Evolutionary conservation across 2,888 invertebrate genomes (phyloP).

Genomic region (Cataglyphis rosenhaueri): DNA sequence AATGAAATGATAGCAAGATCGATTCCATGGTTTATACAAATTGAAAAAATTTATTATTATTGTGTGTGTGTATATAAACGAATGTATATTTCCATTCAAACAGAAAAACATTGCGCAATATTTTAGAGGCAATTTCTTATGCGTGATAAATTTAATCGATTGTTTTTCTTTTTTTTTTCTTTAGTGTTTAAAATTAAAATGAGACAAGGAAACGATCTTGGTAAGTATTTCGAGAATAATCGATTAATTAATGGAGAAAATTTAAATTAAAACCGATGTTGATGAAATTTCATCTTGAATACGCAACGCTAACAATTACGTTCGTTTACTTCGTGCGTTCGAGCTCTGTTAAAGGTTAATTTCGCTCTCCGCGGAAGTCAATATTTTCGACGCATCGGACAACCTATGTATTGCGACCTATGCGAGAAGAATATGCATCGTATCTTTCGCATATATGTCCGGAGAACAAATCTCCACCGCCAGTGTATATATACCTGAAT

Average conservation of each 20-base stretch:
- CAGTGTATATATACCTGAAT: slow-evolving; percentile 56
- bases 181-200: not conserved
- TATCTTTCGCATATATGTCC: slow-evolving; percentile 38
- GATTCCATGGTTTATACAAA: not conserved
- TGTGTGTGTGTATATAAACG: not conserved
- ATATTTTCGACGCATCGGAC: slow-evolving; percentile 49
- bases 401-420: slow-evolving; percentile 27
- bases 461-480: slow-evolving; percentile 53
- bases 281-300: slow-evolving; percentile 17
- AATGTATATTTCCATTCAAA: not conserved
- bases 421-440: slow-evolving; percentile 50
- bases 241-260: not conserved
- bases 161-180: not conserved
- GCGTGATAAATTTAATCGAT: not conserved
- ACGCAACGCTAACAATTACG: slow-evolving; percentile 6
- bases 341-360: slow-evolving; percentile 32
- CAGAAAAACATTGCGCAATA: not conserved
- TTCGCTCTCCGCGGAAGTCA: slow-evolving; percentile 29
- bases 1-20: slow-evolving; percentile 27
- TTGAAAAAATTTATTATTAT: slow-evolving; percentile 25
- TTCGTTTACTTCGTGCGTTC: not conserved
- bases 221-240: not conserved
- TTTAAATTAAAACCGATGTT: not conserved
- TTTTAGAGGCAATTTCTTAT: not conserved
- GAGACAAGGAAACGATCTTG: slow-evolving; percentile 4